Percentiles rank a stretch among this genome's conserved stretches.
Evolutionary conservation across 2,888 invertebrate genomes (phyloP).

Genomic region (Carpatolechia fugitivella): DNA sequence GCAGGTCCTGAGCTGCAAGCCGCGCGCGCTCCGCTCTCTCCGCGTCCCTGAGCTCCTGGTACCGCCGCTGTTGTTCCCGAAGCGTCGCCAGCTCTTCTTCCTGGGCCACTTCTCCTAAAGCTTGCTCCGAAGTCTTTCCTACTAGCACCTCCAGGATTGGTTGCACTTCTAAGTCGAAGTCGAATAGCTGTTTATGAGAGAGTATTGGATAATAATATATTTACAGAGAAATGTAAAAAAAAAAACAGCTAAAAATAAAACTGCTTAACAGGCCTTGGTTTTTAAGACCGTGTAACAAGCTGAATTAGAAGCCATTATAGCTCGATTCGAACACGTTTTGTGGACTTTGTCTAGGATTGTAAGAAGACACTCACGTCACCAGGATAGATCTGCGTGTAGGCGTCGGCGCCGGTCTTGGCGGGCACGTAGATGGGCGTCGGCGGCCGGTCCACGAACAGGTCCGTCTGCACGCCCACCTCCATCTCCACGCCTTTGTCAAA

Average conservation of each 20-base stretch:
- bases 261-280: too few species aligned
- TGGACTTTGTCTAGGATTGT: not conserved
- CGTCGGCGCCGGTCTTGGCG: slow-evolving; percentile 89
- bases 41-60: slow-evolving; percentile 83
- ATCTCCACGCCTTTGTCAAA: slow-evolving; percentile 86
- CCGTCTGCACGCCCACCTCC: slow-evolving; percentile 91
- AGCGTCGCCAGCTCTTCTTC: slow-evolving; percentile 94
- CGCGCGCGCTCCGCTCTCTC: slow-evolving; percentile 91
- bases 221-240: too few species aligned
- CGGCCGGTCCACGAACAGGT: slow-evolving; percentile 90
- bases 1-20: slow-evolving; percentile 87
- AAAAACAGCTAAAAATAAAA: too few species aligned
- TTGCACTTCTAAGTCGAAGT: slow-evolving; percentile 94
- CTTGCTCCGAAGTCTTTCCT: slow-evolving; percentile 93
- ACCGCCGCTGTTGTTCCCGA: slow-evolving; percentile 86
- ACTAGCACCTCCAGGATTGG: slow-evolving; percentile 94
- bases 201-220: too few species aligned
- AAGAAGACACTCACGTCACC: slow-evolving; percentile 85
- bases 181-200: slow-evolving; percentile 87
- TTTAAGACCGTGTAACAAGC: too few species aligned
- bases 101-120: slow-evolving; percentile 92
- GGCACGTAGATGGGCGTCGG: slow-evolving; percentile 88
- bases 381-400: slow-evolving; percentile 91
- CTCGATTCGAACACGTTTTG: too few species aligned
- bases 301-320: too few species aligned